phyloP scores from a whole-genome alignment of 2,113 vertebrate species.

The Butorides virescens region DNA sequence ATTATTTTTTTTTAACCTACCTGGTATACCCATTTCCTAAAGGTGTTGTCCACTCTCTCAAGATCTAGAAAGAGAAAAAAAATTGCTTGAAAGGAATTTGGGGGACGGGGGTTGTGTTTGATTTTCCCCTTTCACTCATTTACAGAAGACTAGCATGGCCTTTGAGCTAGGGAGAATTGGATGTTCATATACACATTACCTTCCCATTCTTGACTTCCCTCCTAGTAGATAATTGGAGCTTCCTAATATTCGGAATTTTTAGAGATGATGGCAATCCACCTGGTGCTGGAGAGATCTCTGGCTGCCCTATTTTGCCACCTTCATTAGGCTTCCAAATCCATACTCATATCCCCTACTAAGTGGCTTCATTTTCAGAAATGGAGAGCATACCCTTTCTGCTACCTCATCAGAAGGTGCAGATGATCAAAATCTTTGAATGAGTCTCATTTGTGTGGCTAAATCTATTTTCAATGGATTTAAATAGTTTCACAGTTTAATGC shows the following conservation, averaged over 20 bases:
- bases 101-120: background rate
- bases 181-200: background rate
- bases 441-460: background rate
- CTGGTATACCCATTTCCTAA: background rate
- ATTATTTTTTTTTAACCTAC: background rate
- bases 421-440: background rate
- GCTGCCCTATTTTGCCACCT: background rate
- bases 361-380: background rate
- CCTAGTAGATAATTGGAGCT: background rate
- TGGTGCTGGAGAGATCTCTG: background rate
- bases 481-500: background rate
- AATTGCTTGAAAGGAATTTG: background rate
- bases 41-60: background rate
- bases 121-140: background rate
- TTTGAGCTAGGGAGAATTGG: background rate
- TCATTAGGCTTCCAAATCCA: background rate
- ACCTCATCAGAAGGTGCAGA: background rate
- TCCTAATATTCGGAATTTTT: background rate
- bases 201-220: background rate
- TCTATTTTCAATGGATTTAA: background rate
- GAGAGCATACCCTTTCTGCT: background rate
- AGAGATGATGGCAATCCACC: accelerated
- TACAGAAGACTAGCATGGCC: background rate
- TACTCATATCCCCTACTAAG: background rate
- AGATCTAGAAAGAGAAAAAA: background rate